Evolutionary conservation across 2,113 vertebrate genomes (phyloP).

Genomic region (Platichthys flesus): DNA sequence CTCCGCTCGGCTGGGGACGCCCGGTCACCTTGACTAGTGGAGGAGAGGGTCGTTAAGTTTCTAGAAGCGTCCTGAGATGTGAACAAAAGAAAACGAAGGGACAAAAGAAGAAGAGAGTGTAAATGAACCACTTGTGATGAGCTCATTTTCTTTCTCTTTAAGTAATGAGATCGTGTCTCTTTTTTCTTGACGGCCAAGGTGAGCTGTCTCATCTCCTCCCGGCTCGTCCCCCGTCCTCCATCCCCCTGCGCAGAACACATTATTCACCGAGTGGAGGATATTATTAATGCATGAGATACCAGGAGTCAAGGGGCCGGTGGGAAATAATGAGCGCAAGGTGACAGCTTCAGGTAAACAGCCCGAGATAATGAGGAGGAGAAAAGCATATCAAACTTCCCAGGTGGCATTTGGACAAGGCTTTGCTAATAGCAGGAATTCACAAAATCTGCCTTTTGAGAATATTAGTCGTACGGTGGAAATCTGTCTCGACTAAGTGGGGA

Average conservation of each 20-base stretch:
- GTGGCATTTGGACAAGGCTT: neutral
- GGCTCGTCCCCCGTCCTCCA: neutral
- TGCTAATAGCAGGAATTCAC: neutral
- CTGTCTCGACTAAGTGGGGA: neutral
- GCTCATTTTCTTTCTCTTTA: slow-evolving; percentile 17
- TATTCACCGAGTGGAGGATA: slow-evolving; percentile 55
- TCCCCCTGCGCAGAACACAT: slow-evolving; percentile 48
- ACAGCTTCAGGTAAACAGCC: slow-evolving; percentile 16
- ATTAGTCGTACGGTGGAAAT: neutral
- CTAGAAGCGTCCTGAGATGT: slow-evolving; percentile 12
- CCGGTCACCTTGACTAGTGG: slow-evolving; percentile 59
- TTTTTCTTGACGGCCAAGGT: slow-evolving; percentile 46
- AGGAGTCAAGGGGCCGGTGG: slow-evolving; percentile 48
- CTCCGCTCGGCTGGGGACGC: slow-evolving; percentile 41
- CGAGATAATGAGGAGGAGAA: slow-evolving; percentile 24
- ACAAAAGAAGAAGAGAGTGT: neutral
- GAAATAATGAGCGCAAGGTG: slow-evolving; percentile 51
- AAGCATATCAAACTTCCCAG: slow-evolving; percentile 20
- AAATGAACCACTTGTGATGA: slow-evolving; percentile 39
- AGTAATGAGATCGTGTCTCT: slow-evolving; percentile 40
- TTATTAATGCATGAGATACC: slow-evolving; percentile 64
- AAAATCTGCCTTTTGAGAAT: neutral
- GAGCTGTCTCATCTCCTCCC: slow-evolving; percentile 47
- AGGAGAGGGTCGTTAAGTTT: slow-evolving; percentile 33
- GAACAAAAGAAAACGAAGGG: neutral